These are phyloP conservation scores for Pseudopleuronectes americanus DNA, from an alignment of 2,797 vertebrate genomes.

Conservation along the genomic window DNA sequence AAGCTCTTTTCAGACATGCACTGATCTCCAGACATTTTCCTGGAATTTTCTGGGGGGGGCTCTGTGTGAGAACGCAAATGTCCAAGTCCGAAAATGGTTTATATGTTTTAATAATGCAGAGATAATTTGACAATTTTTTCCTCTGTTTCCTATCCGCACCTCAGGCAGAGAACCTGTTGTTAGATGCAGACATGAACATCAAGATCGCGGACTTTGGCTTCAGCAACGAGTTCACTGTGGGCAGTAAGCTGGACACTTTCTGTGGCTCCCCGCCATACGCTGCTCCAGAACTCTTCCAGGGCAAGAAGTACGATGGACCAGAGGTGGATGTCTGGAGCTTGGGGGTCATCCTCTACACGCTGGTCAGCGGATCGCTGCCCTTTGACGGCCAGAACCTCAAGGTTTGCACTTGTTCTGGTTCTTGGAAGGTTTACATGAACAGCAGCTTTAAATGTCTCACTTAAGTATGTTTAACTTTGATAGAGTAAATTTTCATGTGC, in stretches of 20 bases:
- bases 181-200: constrained; percentile 99
- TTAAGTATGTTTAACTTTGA: background rate
- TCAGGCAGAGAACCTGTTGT: constrained; percentile 96
- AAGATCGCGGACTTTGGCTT: constrained; percentile 99
- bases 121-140: background rate
- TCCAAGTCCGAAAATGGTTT: background rate
- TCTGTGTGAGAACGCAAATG: no score
- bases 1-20: no score
- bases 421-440: background rate
- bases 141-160: constrained; percentile 11
- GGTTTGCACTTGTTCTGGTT: constrained; percentile 74
- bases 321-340: constrained; percentile 99
- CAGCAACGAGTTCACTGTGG: constrained; percentile 98
- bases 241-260: constrained; percentile 98
- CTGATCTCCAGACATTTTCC: no score
- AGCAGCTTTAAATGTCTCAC: background rate
- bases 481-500: background rate
- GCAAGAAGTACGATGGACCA: constrained; percentile 98
- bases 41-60: no score
- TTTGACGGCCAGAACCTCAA: constrained; percentile 98
- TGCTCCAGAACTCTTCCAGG: constrained; percentile 98
- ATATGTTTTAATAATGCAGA: no score
- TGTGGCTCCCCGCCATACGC: constrained; percentile 98
- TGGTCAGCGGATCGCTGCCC: constrained; percentile 97
- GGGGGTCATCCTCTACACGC: constrained; percentile 97